These are phyloP conservation scores for Eospalax fontanierii DNA, from an alignment of 2,797 vertebrate species.

Conservation along the genomic window DNA sequence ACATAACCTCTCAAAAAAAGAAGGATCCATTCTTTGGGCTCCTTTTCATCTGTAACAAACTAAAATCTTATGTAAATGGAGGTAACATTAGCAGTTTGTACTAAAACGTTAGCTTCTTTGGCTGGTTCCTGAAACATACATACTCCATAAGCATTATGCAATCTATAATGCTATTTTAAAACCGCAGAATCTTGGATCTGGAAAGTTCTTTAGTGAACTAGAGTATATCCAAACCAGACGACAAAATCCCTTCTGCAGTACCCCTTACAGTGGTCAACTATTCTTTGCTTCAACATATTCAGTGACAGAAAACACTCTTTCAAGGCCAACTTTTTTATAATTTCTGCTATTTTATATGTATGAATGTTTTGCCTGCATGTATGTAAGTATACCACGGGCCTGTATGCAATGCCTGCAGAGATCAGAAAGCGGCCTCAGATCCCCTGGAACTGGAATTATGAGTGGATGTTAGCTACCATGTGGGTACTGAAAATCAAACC, in stretches of 20 bases:
- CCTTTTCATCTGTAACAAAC: slow-evolving; percentile 32
- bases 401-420: too few species aligned
- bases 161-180: neutral
- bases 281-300: slow-evolving; percentile 59
- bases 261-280: slow-evolving; percentile 7
- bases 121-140: slow-evolving; percentile 13
- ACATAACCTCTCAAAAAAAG: slow-evolving; percentile 37
- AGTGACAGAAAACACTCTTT: slow-evolving; percentile 66
- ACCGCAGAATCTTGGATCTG: neutral
- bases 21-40: neutral
- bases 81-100: neutral
- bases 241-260: slow-evolving; percentile 8
- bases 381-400: too few species aligned
- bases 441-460: too few species aligned
- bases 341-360: too few species aligned
- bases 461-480: too few species aligned
- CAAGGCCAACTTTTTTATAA: slow-evolving; percentile 53
- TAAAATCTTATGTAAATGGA: slow-evolving; percentile 52
- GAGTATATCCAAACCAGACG: neutral
- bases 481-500: too few species aligned
- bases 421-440: too few species aligned
- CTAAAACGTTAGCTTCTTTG: slow-evolving; percentile 55
- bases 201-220: slow-evolving; percentile 46
- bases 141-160: neutral
- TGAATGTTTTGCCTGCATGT: too few species aligned